These are phyloP conservation scores for Conger conger DNA, from an alignment of 2,113 vertebrate species.

Conservation along the genomic window DNA sequence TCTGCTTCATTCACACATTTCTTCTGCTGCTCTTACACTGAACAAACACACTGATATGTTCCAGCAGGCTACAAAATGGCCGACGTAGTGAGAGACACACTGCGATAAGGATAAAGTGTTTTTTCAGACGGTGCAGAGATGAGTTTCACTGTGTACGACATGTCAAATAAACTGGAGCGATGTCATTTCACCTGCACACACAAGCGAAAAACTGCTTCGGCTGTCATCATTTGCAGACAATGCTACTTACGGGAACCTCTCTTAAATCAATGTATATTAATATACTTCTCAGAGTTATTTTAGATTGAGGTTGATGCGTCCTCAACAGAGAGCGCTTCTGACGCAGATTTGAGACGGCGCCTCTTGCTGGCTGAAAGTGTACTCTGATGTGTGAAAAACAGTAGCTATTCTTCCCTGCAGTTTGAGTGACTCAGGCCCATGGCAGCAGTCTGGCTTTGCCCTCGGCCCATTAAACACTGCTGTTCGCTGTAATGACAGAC, in stretches of 20 bases:
- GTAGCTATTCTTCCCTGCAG: background rate
- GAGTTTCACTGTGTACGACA: background rate
- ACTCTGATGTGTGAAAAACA: background rate
- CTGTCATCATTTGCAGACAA: too few relatives aligned
- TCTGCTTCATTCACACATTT: background rate
- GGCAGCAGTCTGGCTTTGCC: background rate
- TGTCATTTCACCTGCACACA: background rate
- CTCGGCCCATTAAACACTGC: background rate
- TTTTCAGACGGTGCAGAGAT: background rate
- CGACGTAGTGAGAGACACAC: background rate
- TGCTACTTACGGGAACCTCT: too few relatives aligned
- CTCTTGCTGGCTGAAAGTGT: background rate
- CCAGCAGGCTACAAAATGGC: background rate
- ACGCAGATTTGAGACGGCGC: background rate
- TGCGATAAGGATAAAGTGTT: background rate
- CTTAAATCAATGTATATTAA: too few relatives aligned
- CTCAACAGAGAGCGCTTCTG: background rate
- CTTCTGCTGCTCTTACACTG: background rate
- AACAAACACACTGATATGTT: background rate
- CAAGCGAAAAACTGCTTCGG: background rate
- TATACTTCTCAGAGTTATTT: too few relatives aligned
- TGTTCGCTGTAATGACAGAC: background rate
- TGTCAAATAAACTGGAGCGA: background rate
- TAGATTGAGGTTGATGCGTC: too few relatives aligned
- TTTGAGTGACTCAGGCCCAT: background rate